A percentile compares a stretch with the other conserved stretches of the same genome.
phyloP scores from a whole-genome alignment of 2,888 invertebrate genomes.

The Eupithecia abbreviata region DNA sequence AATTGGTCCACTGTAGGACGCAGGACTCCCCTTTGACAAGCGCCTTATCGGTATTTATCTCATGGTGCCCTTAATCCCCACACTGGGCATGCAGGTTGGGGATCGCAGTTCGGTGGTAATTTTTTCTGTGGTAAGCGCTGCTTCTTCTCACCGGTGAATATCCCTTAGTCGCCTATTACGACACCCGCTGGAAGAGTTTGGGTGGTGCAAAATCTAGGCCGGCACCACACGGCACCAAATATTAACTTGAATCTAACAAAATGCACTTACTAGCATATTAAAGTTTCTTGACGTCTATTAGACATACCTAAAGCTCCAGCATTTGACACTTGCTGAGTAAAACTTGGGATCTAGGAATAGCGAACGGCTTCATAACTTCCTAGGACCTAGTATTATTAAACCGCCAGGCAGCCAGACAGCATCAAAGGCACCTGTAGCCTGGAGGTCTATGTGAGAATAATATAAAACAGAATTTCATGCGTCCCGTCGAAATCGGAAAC shows the following conservation, averaged over 20 bases:
- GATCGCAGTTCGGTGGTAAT: no score
- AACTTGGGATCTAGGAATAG: neutral
- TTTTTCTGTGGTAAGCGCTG: no score
- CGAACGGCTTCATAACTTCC: neutral
- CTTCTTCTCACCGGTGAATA: no score
- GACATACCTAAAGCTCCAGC: neutral
- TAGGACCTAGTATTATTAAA: neutral
- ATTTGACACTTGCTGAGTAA: neutral
- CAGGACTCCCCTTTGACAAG: no score
- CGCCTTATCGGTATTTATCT: no score
- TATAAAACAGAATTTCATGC: neutral
- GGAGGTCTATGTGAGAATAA: neutral
- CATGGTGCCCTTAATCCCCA: no score
- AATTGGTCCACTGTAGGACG: no score
- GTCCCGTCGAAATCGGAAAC: constrained; percentile 37
- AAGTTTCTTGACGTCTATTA: neutral
- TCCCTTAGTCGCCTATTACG: no score
- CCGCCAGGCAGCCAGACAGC: neutral
- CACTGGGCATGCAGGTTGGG: no score
- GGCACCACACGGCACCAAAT: neutral
- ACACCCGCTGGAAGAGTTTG: no score
- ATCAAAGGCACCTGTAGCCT: neutral
- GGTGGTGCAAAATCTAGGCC: no score
- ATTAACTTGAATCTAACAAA: neutral
- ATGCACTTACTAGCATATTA: neutral